Conservation (phyloP, 1,140 invertebrate genomes). For the Drosophila ogumai region DNA sequence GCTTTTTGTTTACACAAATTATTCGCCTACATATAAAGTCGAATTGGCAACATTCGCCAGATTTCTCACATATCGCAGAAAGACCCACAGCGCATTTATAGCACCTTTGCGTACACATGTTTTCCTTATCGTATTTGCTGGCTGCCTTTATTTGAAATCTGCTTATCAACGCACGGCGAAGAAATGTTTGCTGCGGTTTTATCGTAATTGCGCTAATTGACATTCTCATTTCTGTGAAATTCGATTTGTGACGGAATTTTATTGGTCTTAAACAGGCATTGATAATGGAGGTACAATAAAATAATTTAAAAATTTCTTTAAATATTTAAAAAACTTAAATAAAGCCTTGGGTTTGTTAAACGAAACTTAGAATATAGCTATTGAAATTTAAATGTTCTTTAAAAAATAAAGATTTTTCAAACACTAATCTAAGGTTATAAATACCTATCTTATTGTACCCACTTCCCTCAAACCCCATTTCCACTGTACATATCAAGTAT, state of each 20-base stretch:
- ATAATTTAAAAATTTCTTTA: too few species aligned
- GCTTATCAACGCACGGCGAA: conserved; percentile 14
- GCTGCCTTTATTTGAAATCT: conserved; percentile 23
- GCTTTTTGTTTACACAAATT: conserved; percentile 39
- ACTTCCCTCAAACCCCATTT: neutral
- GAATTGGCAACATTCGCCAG: conserved; percentile 28
- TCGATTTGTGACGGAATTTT: conserved; percentile 30
- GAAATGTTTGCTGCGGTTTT: conserved; percentile 63
- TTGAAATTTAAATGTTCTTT: too few species aligned
- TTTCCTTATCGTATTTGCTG: conserved; percentile 33
- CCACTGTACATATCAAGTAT: neutral
- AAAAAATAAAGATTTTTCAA: too few species aligned
- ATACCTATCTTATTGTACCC: too few species aligned
- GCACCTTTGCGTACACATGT: conserved; percentile 36
- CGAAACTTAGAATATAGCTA: too few species aligned
- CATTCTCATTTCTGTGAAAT: conserved; percentile 30
- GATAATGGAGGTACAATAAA: conserved; percentile 51
- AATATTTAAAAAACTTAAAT: too few species aligned
- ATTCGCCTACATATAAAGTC: conserved; percentile 30
- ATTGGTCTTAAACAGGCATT: conserved; percentile 16
- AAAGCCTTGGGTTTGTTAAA: too few species aligned
- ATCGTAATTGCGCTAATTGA: conserved; percentile 72
- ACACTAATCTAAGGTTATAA: too few species aligned
- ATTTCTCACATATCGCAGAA: conserved; percentile 18
- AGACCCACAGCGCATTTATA: conserved; percentile 29